Conservation (phyloP, 1,140 invertebrate genomes). For the Temnothorax nylanderi region DNA sequence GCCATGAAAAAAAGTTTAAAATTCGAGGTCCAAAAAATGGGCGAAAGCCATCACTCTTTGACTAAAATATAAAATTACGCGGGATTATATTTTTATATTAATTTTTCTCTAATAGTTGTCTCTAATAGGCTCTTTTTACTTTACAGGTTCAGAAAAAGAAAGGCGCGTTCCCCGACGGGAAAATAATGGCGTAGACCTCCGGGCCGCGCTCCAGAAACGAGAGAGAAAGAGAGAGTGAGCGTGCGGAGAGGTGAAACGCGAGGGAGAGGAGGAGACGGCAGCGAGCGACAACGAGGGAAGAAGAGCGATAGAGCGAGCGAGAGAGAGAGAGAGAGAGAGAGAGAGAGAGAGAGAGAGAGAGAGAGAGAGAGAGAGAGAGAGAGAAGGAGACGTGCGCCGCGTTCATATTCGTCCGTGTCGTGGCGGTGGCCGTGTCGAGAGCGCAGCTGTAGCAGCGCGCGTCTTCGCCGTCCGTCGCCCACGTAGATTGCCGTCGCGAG, state of each 20-base stretch:
- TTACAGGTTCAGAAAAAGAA: background rate
- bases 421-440: constrained; percentile 11
- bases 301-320: background rate
- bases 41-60: too few species aligned
- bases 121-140: background rate
- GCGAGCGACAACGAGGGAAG: background rate
- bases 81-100: background rate
- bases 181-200: constrained; percentile 69
- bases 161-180: constrained; percentile 60
- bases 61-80: background rate
- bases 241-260: background rate
- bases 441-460: background rate
- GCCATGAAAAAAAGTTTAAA: too few species aligned
- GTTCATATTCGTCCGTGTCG: constrained; percentile 41
- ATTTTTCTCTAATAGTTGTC: background rate
- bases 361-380: too few species aligned
- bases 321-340: background rate
- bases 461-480: background rate
- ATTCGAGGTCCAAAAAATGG: too few species aligned
- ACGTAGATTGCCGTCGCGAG: background rate
- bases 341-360: too few species aligned
- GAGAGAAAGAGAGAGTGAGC: background rate
- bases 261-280: background rate
- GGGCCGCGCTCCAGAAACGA: constrained; percentile 29
- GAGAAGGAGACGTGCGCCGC: constrained; percentile 2